Conservation (phyloP, 2,888 invertebrate genomes). For the Boloria euphrosyne region DNA sequence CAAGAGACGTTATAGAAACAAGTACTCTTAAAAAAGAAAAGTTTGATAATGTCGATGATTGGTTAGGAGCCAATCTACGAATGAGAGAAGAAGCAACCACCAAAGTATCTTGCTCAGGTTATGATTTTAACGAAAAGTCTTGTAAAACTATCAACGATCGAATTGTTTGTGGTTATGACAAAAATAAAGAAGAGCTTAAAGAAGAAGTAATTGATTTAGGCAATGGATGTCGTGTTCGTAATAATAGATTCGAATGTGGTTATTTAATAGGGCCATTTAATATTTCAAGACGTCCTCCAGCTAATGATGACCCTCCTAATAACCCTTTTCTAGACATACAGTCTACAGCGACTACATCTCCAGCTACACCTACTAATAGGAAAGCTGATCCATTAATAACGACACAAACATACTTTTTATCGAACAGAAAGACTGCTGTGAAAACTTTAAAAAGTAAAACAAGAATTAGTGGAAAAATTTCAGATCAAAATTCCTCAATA, state of each 20-base stretch:
- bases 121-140: conserved; percentile 55
- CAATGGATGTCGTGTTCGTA: conserved; percentile 57
- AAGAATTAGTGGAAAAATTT: neutral
- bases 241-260: conserved; percentile 69
- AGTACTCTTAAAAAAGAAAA: conserved; percentile 1
- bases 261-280: conserved; percentile 49
- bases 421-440: neutral
- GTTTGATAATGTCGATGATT: neutral
- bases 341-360: neutral
- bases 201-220: conserved; percentile 48
- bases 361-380: neutral
- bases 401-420: neutral
- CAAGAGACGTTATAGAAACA: conserved; percentile 15
- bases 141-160: conserved; percentile 57
- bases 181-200: conserved; percentile 51
- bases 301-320: conserved; percentile 19
- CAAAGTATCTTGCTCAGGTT: conserved; percentile 47
- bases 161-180: conserved; percentile 67
- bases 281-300: conserved; percentile 43
- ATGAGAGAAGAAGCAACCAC: conserved; percentile 8
- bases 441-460: neutral
- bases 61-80: conserved; percentile 5
- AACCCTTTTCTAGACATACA: neutral
- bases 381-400: neutral
- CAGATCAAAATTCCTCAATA: conserved; percentile 7